Percentiles rank a stretch among this genome's conserved stretches.
Conservation (phyloP, 2,113 vertebrate species). For the Progne subis region DNA sequence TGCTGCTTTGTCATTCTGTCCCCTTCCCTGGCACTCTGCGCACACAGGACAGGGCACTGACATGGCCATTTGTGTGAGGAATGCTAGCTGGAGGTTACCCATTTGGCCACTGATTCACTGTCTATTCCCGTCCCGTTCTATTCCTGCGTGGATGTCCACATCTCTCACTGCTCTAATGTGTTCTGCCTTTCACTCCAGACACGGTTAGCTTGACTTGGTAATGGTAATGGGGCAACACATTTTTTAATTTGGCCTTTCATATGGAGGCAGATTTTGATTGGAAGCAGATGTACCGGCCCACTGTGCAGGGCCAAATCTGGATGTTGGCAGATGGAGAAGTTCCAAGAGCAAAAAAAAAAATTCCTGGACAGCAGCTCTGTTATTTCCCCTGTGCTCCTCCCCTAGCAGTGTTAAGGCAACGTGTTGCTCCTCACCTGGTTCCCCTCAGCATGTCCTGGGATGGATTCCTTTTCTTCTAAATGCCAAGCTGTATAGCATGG, state of each 20-base stretch:
- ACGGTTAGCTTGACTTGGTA: not conserved
- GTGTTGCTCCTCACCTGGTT: not conserved
- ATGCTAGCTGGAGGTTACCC: not conserved
- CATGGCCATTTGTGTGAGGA: not conserved
- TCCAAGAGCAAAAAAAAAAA: not conserved
- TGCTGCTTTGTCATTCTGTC: not conserved
- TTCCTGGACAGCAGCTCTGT: conserved; percentile 5
- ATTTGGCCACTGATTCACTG: conserved; percentile 2
- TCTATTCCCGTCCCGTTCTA: not conserved
- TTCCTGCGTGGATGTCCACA: not conserved
- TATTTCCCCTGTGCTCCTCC: not conserved
- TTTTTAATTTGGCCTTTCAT: not conserved
- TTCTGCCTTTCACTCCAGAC: not conserved
- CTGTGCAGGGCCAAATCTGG: not conserved
- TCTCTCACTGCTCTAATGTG: not conserved
- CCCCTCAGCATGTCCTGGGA: not conserved
- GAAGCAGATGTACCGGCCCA: not conserved
- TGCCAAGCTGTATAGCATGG: not conserved
- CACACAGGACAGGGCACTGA: not conserved
- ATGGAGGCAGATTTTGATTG: not conserved
- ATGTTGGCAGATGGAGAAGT: not conserved
- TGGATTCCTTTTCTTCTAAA: not conserved
- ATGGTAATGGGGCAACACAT: not conserved
- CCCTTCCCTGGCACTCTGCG: not conserved
- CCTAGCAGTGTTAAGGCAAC: not conserved